phyloP scores from a whole-genome alignment of 92 coral and sea anemone genomes.

The Zoanthus sansibaricus region DNA sequence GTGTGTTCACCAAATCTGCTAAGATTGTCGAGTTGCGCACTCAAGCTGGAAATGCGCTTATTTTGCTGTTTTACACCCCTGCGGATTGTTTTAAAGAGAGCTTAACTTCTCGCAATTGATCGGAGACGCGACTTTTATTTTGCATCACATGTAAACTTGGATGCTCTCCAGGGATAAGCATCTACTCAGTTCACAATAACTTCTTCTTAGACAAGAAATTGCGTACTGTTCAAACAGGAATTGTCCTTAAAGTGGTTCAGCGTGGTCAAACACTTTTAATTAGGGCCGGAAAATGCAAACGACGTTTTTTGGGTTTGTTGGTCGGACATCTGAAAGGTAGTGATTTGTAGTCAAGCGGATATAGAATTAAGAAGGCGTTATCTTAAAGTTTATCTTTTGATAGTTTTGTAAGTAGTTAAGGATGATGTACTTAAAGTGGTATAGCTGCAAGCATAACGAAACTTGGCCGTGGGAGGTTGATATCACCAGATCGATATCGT shows the following conservation, averaged over 20 bases:
- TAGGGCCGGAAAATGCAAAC: slow-evolving; percentile 15
- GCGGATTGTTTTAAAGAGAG: not conserved
- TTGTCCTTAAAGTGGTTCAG: not conserved
- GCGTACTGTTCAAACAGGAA: not conserved
- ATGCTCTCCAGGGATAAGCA: not conserved
- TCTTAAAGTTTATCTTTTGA: not conserved
- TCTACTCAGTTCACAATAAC: not conserved
- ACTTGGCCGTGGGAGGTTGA: too few relatives aligned
- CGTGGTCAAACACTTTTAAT: not conserved
- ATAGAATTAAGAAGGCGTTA: not conserved
- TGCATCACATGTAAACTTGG: not conserved
- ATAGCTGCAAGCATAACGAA: too few relatives aligned
- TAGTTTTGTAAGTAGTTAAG: not conserved
- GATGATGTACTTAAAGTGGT: too few relatives aligned
- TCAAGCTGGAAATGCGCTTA: too few relatives aligned
- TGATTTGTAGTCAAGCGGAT: not conserved
- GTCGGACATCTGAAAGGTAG: slow-evolving; percentile 26
- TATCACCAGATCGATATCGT: too few relatives aligned
- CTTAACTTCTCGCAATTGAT: not conserved
- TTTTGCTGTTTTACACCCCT: too few relatives aligned
- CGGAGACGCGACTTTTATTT: not conserved
- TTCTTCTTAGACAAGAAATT: not conserved
- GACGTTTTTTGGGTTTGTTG: slow-evolving; percentile 11
- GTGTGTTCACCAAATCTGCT: too few relatives aligned
- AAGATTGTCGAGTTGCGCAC: too few relatives aligned